Base-by-base conservation (phyloP, 2,888 invertebrate genomes). In the Bellardia bayeri region DNA sequence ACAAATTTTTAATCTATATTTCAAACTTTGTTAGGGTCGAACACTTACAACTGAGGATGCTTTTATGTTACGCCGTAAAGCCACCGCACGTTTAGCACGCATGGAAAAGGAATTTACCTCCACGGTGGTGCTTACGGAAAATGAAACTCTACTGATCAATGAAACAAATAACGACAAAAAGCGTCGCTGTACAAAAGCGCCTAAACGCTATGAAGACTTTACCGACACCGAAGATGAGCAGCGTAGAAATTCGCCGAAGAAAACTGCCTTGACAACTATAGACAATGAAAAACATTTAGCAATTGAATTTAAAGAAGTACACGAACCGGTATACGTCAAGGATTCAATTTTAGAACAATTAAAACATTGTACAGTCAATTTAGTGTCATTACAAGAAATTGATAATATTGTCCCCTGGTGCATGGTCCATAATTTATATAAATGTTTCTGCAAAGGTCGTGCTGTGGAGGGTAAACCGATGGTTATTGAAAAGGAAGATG, bases 91-190 rank as follows among this genome's bases (percentile, higher is more conserved):
- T 82, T 93, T 96, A 86, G 95, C 96, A 0, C 96, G 95, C 91
- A 95, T 95, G 90, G 96, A 96, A 92, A 95, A 95, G 91, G 96
- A 96, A 90, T 96, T 96, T 92, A 96, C 95, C 16, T 96, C 96
- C 90, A 96, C 96, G 5, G 95, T 96, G 37, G 95, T 96, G 79
- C 93, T 96, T 61, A 95, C 95, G 11, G 95, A 95, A 40, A 95
- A 96, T 90, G 95, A 95, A 92, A 95, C 95, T 71, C 95, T 96
- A 89, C 92, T 96, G 9, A 94, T 96, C 42, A 96, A 96, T 86
- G 94, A 94, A 82, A 93, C 93, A 45, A 93, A 94, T 88, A 93
- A 94, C 74, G 93, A 91, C 90, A 94, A 92, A 61, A 93, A 93
- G 76, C 93, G 94, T 75, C 95, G 96, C 89, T 94, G 94, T 89